Evolutionary conservation across 2,888 invertebrate species (phyloP).

Genomic region (Drosophila mulleri): DNA sequence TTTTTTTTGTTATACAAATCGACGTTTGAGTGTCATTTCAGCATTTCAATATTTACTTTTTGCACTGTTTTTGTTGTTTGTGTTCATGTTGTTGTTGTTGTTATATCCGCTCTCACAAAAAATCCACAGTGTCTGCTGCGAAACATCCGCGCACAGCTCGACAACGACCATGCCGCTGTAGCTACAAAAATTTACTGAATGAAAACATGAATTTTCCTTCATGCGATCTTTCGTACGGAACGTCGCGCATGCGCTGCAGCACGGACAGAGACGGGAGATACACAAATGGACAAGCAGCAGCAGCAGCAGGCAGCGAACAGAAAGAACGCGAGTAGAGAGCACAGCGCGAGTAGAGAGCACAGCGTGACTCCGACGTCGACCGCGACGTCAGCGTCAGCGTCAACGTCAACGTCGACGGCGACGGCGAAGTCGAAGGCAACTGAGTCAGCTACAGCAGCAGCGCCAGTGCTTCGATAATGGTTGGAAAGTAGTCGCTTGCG

Average conservation of each 20-base stretch:
- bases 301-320: too few species aligned
- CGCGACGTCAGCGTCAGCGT: constrained; percentile 6
- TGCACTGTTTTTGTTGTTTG: constrained; percentile 48
- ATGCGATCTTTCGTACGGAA: constrained; percentile 71
- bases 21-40: constrained; percentile 33
- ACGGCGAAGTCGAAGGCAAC: constrained; percentile 17
- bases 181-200: constrained; percentile 82
- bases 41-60: constrained; percentile 60
- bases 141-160: constrained; percentile 42
- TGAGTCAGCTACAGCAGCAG: not conserved
- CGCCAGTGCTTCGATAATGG: not conserved
- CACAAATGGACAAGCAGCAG: constrained; percentile 1
- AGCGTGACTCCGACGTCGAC: not conserved
- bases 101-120: constrained; percentile 49
- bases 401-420: constrained; percentile 11
- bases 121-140: constrained; percentile 20
- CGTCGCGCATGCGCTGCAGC: constrained; percentile 46
- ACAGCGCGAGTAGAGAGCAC: too few species aligned
- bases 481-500: not conserved
- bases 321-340: not conserved
- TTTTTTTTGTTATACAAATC: constrained; percentile 14
- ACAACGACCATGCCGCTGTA: constrained; percentile 73
- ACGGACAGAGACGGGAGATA: constrained; percentile 31
- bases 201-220: constrained; percentile 82
- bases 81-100: constrained; percentile 25